Conservation (phyloP, 2,113 vertebrate species). For the Ochotona curzoniae region DNA sequence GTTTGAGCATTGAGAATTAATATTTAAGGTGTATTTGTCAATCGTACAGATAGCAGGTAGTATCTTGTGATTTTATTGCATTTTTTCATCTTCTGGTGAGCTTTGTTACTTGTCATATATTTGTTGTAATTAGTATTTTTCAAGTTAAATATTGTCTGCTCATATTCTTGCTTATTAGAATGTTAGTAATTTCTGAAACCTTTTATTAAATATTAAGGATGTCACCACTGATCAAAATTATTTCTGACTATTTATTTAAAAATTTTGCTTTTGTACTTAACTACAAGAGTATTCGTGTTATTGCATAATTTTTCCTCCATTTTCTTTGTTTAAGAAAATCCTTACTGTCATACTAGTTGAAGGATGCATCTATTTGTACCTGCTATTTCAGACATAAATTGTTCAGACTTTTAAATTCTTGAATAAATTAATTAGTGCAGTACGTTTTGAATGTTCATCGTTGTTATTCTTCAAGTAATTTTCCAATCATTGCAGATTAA, state of each 20-base stretch:
- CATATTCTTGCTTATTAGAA: background rate
- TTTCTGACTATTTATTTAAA: conserved; percentile 1
- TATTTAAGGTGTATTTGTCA: conserved; percentile 3
- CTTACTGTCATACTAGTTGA: background rate
- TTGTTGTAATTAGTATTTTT: background rate
- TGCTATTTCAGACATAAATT: conserved; percentile 38
- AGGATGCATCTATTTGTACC: background rate
- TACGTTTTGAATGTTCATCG: background rate
- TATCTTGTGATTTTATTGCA: background rate
- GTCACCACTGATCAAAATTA: background rate
- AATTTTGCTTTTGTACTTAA: background rate
- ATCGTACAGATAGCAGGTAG: background rate
- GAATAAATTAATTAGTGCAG: background rate
- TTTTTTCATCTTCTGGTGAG: background rate
- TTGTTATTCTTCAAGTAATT: background rate
- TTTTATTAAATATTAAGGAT: background rate
- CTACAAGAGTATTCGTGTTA: background rate
- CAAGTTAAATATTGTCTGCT: background rate
- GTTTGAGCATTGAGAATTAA: conserved; percentile 1
- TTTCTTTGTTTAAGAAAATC: conserved; percentile 24
- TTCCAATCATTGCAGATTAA: conserved; percentile 8
- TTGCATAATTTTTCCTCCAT: background rate
- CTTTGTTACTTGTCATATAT: background rate
- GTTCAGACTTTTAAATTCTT: background rate
- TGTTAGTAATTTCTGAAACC: background rate